These are phyloP conservation scores for Nylanderia fulva DNA, from an alignment of 1,140 invertebrate genomes.

Conservation along the genomic window DNA sequence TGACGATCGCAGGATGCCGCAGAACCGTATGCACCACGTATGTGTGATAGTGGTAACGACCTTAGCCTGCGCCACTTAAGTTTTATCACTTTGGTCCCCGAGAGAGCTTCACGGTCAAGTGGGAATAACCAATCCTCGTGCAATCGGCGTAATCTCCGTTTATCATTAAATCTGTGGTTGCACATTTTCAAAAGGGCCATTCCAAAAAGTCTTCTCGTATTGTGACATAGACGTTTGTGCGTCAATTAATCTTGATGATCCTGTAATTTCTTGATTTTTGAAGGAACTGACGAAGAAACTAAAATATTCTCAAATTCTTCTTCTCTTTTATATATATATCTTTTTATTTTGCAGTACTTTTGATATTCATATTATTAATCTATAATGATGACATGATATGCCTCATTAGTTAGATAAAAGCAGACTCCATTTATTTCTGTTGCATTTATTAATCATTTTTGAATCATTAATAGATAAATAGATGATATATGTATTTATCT, in stretches of 20 bases:
- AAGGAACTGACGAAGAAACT: background rate
- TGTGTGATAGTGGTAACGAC: conserved; percentile 70
- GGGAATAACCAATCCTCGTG: conserved; percentile 62
- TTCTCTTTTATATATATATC: background rate
- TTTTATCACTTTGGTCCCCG: conserved; percentile 69
- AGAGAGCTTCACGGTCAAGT: conserved; percentile 71
- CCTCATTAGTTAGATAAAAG: background rate
- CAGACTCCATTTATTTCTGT: background rate
- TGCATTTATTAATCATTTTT: background rate
- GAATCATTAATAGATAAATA: background rate
- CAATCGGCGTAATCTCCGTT: background rate
- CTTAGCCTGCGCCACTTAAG: conserved; percentile 71
- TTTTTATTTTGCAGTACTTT: background rate
- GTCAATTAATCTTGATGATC: background rate
- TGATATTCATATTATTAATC: background rate
- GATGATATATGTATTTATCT: background rate
- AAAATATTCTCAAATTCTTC: background rate
- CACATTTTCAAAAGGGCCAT: background rate
- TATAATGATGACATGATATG: too few relatives aligned
- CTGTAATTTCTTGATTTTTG: background rate
- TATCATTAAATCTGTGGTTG: conserved; percentile 49
- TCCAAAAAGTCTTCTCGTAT: background rate
- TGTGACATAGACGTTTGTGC: background rate
- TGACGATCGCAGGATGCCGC: conserved; percentile 64
- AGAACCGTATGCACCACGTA: conserved; percentile 54